Evolutionary conservation across 2,888 invertebrate genomes (phyloP).

Genomic region (Latrodectus elegans): DNA sequence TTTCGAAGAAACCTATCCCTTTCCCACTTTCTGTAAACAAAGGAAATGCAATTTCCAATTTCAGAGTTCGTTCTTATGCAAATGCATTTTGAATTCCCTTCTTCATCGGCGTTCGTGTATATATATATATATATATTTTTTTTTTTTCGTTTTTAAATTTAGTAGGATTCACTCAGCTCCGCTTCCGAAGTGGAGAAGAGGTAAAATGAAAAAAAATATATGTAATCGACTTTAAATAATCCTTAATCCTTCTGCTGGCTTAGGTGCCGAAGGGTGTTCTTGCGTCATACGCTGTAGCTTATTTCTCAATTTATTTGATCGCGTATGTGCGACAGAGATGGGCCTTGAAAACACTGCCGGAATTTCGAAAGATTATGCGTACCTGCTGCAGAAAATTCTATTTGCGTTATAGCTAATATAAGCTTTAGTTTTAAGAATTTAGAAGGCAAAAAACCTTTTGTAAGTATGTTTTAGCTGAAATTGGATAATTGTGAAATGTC

Average conservation of each 20-base stretch:
- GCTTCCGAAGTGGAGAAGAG: not conserved
- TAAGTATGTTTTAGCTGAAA: too few relatives aligned
- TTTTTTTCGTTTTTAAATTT: slow-evolving; percentile 19
- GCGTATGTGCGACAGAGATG: slow-evolving; percentile 21
- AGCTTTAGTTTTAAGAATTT: not conserved
- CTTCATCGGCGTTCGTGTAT: slow-evolving; percentile 33
- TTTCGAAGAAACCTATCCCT: slow-evolving; percentile 33
- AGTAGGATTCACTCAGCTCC: slow-evolving; percentile 65
- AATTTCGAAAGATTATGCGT: slow-evolving; percentile 36
- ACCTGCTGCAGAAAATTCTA: slow-evolving; percentile 25
- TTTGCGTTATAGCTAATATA: slow-evolving; percentile 49
- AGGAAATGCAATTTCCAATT: slow-evolving; percentile 68
- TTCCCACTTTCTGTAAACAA: slow-evolving; percentile 61
- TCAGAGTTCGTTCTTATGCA: slow-evolving; percentile 57
- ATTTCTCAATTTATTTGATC: slow-evolving; percentile 68
- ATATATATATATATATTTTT: not conserved
- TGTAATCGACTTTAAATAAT: slow-evolving; percentile 68
- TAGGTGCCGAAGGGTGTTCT: slow-evolving; percentile 18
- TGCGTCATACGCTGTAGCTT: slow-evolving; percentile 33
- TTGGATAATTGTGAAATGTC: too few relatives aligned
- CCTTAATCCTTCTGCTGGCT: slow-evolving; percentile 62
- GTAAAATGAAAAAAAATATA: slow-evolving; percentile 10
- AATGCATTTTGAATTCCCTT: slow-evolving; percentile 67
- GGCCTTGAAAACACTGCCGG: not conserved
- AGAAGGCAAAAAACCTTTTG: too few relatives aligned